Evolutionary conservation across 1,140 invertebrate species (phyloP).

Genomic region (Ostrea denselamellosa): DNA sequence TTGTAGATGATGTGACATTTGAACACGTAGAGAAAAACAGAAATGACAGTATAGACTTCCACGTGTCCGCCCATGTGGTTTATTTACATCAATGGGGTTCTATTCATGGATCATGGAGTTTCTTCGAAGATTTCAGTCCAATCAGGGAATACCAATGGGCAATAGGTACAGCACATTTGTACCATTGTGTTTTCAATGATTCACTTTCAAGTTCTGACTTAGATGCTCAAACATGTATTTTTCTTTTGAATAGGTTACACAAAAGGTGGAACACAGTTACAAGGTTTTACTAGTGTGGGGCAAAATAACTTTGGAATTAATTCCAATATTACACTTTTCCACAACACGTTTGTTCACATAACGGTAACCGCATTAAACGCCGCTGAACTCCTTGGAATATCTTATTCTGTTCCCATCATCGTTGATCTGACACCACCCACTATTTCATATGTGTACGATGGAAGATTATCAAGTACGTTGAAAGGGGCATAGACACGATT

Average conservation of each 20-base stretch:
- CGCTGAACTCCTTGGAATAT: constrained; percentile 54
- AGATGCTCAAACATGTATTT: background rate
- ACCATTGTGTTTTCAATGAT: background rate
- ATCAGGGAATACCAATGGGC: constrained; percentile 66
- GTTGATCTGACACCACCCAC: constrained; percentile 62
- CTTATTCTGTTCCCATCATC: constrained; percentile 48
- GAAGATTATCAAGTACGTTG: constrained; percentile 41
- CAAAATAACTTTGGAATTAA: constrained; percentile 49
- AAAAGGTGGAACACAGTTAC: constrained; percentile 58
- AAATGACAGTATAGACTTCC: background rate
- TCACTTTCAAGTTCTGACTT: background rate
- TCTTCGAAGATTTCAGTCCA: constrained; percentile 56
- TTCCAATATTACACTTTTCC: constrained; percentile 48
- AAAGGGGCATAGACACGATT: no score
- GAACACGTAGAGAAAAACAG: constrained; percentile 45
- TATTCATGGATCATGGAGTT: constrained; percentile 62
- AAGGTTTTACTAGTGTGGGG: constrained; percentile 56
- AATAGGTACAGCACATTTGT: constrained; percentile 56
- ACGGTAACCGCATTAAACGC: constrained; percentile 62
- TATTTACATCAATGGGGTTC: constrained; percentile 64
- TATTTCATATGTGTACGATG: constrained; percentile 57
- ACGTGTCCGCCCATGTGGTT: constrained; percentile 54
- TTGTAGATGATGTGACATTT: constrained; percentile 54
- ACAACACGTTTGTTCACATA: constrained; percentile 54
- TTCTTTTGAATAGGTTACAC: constrained; percentile 49